These are phyloP conservation scores for Rhegmatorhina hoffmannsi DNA, from an alignment of 2,113 vertebrate genomes.

Conservation along the genomic window DNA sequence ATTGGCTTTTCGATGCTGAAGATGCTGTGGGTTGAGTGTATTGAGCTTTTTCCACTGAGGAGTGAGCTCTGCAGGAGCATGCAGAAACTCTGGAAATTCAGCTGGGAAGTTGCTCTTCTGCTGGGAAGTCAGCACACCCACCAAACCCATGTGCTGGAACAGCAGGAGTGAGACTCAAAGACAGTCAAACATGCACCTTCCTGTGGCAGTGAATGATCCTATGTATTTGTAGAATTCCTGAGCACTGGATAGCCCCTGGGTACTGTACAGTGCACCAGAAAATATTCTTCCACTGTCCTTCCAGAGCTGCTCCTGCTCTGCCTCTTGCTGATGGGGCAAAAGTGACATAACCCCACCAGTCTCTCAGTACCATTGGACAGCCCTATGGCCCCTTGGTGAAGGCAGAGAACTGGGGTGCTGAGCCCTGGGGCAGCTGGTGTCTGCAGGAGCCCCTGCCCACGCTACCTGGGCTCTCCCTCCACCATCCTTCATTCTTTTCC, in stretches of 20 bases:
- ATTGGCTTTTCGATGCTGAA: not conserved
- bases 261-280: not conserved
- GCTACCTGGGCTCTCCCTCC: rapidly evolving
- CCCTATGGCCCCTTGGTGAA: rapidly evolving
- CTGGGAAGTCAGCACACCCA: not conserved
- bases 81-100: not conserved
- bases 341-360: not conserved
- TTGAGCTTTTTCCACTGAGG: not conserved
- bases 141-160: not conserved
- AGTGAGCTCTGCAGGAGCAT: not conserved
- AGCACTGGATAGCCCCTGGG: not conserved
- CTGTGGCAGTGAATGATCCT: not conserved
- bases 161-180: not conserved
- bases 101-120: not conserved
- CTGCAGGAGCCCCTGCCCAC: not conserved
- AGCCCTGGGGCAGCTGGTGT: not conserved
- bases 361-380: rapidly evolving
- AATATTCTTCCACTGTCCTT: not conserved
- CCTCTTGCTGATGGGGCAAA: not conserved
- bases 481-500: not conserved
- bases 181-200: rapidly evolving
- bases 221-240: not conserved
- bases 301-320: not conserved
- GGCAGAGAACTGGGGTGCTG: not conserved
- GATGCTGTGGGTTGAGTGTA: not conserved